These are phyloP conservation scores for Elgaria multicarinata DNA, from an alignment of 2,113 vertebrate genomes.

Conservation along the genomic window DNA sequence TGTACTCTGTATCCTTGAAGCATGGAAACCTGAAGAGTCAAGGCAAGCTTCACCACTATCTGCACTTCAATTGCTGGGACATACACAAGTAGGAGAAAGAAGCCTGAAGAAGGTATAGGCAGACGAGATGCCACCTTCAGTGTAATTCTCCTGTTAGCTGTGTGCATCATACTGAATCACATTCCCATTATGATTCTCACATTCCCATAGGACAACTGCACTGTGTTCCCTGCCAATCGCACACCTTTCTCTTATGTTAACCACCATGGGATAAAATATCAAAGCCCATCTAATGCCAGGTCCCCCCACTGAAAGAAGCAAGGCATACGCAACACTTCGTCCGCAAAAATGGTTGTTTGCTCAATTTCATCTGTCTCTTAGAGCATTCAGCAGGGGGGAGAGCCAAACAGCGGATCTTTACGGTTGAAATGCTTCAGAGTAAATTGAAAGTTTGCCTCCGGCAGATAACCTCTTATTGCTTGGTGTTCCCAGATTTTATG, in stretches of 20 bases:
- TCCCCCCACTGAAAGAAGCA: constrained; percentile 19
- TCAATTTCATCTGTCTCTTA: constrained; percentile 48
- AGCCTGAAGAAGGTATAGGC: background rate
- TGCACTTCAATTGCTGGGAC: background rate
- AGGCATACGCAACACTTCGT: background rate
- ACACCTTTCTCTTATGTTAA: constrained; percentile 21
- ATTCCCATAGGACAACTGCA: rapidly evolving
- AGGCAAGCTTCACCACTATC: background rate
- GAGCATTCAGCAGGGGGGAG: constrained; percentile 44
- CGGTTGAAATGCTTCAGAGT: constrained; percentile 43
- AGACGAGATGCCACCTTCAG: background rate
- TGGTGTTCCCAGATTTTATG: constrained; percentile 10
- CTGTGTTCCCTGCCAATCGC: constrained; percentile 14
- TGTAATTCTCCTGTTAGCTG: background rate
- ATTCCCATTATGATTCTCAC: background rate
- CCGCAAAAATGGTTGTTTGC: constrained; percentile 34
- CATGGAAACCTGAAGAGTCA: background rate
- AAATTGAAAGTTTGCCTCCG: constrained; percentile 63
- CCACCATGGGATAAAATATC: constrained; percentile 23
- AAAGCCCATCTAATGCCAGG: constrained; percentile 30
- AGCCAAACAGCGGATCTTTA: constrained; percentile 44
- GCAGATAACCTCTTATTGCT: constrained; percentile 34
- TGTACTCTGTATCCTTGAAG: too few relatives aligned
- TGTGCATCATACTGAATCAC: constrained; percentile 5
- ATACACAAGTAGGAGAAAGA: background rate